Percentiles rank a stretch among this genome's conserved stretches.
Conservation (phyloP, 2,113 vertebrate species). For the Thinocorus orbignyianus region DNA sequence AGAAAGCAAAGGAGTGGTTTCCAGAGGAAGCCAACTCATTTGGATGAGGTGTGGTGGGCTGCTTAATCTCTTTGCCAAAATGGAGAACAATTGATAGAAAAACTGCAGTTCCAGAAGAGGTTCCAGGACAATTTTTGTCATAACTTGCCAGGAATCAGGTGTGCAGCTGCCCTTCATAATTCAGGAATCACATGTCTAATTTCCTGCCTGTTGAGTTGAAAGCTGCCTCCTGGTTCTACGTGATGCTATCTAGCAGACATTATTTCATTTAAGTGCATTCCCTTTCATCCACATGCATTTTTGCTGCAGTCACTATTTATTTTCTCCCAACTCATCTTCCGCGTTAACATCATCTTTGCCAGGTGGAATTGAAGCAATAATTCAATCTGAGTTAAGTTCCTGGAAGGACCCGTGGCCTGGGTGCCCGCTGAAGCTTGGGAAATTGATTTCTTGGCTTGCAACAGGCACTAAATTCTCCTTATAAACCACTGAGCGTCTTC, state of each 20-base stretch:
- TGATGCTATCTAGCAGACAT: not conserved
- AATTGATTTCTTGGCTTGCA: not conserved
- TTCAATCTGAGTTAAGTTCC: not conserved
- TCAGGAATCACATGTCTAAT: not conserved
- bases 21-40: slow-evolving; percentile 25
- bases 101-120: not conserved
- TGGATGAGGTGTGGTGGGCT: not conserved
- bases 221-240: slow-evolving; percentile 15
- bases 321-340: slow-evolving; percentile 5
- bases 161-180: not conserved
- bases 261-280: not conserved
- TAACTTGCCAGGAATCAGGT: not conserved
- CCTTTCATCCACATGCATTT: not conserved
- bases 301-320: not conserved
- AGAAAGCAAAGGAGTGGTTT: slow-evolving; percentile 26
- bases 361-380: not conserved
- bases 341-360: not conserved
- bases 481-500: not conserved
- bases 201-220: slow-evolving; percentile 27
- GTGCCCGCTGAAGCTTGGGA: not conserved
- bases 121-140: not conserved
- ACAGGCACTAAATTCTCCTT: not conserved
- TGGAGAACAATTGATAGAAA: not conserved
- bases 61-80: not conserved
- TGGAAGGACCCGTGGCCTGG: not conserved